Base-by-base conservation (phyloP, 2,797 vertebrate genomes). In the Apogon talboti region DNA sequence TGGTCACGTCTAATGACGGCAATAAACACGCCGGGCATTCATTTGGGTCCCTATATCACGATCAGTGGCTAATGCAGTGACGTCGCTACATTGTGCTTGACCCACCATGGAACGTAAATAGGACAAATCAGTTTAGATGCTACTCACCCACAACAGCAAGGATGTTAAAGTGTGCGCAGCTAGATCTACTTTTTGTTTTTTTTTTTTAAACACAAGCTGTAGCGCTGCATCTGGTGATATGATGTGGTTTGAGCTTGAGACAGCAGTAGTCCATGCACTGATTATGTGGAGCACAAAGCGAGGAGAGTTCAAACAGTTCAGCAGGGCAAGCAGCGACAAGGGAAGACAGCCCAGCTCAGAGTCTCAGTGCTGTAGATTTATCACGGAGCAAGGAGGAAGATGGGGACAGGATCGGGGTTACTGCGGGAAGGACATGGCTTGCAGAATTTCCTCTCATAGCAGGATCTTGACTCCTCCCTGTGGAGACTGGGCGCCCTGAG, bases 401-500 rank as follows among this genome's bases (percentile, higher is more conserved):
- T 37, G 18, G 15, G 11, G 40, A 5, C 1, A n/a, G 18, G n/a
- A 46, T 45, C 49, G 28, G 33, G 45, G 51, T 49, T 28, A 15
- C 6, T 57, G 51, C 33, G 41, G 56, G 41, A 45, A 44, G n/a
- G 18, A n/a, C 18, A 11, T 13, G 13, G 12, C 7, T 48, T 1
- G 5, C 11, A 51, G 7, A 14, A 33, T 16, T 41, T 2, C 11
- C 67, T 86, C 82, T 96, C 93, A 99, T 70, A 98, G 93, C 76
- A 99, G 91, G 89, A 98, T 96, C 93, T 98, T 97, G 76, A 97
- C 95, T 30, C 96, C 96, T 50, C 94, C 96, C 71, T 94, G 96
- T 2, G 96, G 93, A 30, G 96, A 93, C 40, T 94, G 95, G 65
- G 87, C 79, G 2, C 90, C 70, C 1, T 94, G 89, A 8, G 93